A percentile compares a stretch with the other conserved stretches of the same genome.
Evolutionary conservation across 2,888 invertebrate genomes (phyloP).

Genomic region (Carcina quercana): DNA sequence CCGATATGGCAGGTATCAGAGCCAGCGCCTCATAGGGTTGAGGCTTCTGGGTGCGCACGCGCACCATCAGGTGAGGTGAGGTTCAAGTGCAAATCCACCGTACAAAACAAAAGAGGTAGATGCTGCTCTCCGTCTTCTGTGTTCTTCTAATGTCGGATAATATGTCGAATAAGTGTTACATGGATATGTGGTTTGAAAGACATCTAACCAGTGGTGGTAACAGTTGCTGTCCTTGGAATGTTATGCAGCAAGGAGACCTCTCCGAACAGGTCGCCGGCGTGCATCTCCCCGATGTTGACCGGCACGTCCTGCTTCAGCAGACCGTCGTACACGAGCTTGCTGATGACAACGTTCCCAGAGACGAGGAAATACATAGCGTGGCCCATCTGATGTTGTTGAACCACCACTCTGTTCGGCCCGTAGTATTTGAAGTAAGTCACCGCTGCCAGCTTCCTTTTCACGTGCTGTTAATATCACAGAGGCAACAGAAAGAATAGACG

Average conservation of each 20-base stretch:
- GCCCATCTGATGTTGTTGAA: conserved; percentile 76
- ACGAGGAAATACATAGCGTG: conserved; percentile 78
- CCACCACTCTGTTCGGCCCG: conserved; percentile 72
- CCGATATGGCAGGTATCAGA: too few relatives aligned
- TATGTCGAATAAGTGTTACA: too few relatives aligned
- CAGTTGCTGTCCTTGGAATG: conserved; percentile 76
- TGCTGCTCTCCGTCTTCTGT: too few relatives aligned
- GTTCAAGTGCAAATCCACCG: too few relatives aligned
- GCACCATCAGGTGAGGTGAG: too few relatives aligned
- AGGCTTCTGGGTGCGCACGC: too few relatives aligned
- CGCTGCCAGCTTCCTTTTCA: conserved; percentile 76
- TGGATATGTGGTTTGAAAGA: too few relatives aligned
- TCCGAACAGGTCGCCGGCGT: conserved; percentile 78
- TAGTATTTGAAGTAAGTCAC: conserved; percentile 77
- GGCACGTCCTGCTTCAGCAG: conserved; percentile 56
- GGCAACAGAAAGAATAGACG: too few relatives aligned
- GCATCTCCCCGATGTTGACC: conserved; percentile 65
- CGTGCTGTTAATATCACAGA: too few relatives aligned
- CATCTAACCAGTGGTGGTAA: conserved; percentile 67
- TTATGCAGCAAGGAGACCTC: conserved; percentile 79
- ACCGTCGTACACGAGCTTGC: conserved; percentile 66
- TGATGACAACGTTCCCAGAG: conserved; percentile 69
- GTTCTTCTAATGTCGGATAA: too few relatives aligned
- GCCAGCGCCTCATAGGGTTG: too few relatives aligned
- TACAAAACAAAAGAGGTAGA: too few relatives aligned